phyloP scores from a whole-genome alignment of 2,113 vertebrate genomes.

The Vicugna pacos region DNA sequence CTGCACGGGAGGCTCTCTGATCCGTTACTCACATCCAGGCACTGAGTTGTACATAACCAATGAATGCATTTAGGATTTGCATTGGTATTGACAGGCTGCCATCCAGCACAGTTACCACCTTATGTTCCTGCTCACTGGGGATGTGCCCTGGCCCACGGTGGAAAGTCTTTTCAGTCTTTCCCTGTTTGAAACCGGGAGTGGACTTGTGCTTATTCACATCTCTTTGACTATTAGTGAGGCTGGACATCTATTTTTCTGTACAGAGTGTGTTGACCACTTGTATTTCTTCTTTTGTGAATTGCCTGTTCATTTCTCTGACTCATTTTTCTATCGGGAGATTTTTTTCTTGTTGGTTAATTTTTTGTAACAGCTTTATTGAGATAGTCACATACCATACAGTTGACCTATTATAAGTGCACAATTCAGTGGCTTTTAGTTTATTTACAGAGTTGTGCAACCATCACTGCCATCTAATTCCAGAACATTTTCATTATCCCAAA shows the following conservation, averaged over 20 bases:
- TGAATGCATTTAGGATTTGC: neutral
- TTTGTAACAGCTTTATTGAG: slow-evolving; percentile 13
- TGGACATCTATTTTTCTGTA: neutral
- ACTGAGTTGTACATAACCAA: neutral
- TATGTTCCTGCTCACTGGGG: neutral
- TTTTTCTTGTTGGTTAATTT: neutral
- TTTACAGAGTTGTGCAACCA: neutral
- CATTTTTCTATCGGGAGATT: slow-evolving; percentile 23
- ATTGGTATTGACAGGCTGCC: neutral
- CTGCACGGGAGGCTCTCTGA: neutral
- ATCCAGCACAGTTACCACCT: neutral
- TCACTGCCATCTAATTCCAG: neutral
- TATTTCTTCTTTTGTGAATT: slow-evolving; percentile 32
- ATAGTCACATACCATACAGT: neutral
- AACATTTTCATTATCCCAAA: neutral
- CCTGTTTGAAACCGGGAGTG: neutral
- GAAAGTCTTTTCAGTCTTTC: neutral
- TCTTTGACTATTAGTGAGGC: neutral
- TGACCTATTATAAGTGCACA: neutral
- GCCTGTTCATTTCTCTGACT: slow-evolving; percentile 32
- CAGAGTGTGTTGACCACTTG: neutral
- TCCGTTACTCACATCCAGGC: neutral
- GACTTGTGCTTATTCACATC: neutral
- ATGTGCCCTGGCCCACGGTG: no score
- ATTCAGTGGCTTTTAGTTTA: neutral